phyloP scores from a whole-genome alignment of 37 sponge, comb jelly and placozoan genomes.

The Ianthella basta region DNA sequence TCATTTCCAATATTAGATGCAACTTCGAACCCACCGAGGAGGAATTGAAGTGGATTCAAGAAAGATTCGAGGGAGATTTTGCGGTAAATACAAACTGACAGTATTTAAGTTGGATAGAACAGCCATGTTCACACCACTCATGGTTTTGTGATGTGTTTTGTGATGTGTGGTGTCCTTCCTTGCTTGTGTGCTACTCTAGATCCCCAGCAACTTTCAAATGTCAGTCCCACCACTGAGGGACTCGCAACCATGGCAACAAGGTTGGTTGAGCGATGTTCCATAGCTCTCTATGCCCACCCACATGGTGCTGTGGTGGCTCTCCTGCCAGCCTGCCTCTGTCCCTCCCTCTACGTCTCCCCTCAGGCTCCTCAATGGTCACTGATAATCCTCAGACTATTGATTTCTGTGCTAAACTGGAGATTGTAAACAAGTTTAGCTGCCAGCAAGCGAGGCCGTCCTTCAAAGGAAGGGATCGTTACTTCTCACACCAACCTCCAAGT shows the following conservation, averaged over 20 bases:
- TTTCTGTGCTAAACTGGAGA: conserved; percentile 73
- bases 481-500: background rate
- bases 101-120: background rate
- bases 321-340: background rate
- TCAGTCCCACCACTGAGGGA: conserved; percentile 37
- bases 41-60: conserved; percentile 40
- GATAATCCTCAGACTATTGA: conserved; percentile 78
- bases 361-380: background rate
- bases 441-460: background rate
- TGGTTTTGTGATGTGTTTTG: no score
- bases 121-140: background rate
- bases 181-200: no score
- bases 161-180: background rate
- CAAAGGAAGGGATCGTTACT: background rate
- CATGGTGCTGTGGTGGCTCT: background rate
- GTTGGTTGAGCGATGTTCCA: conserved; percentile 1
- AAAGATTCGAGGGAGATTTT: conserved; percentile 47
- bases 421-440: conserved; percentile 66
- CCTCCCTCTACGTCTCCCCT: background rate
- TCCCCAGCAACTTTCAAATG: conserved; percentile 50
- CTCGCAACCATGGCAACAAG: background rate
- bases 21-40: conserved; percentile 37
- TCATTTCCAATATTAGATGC: background rate
- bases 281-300: no score
- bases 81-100: background rate